Evolutionary conservation across 2,113 vertebrate genomes (phyloP).

Genomic region (Regulus satrapa): DNA sequence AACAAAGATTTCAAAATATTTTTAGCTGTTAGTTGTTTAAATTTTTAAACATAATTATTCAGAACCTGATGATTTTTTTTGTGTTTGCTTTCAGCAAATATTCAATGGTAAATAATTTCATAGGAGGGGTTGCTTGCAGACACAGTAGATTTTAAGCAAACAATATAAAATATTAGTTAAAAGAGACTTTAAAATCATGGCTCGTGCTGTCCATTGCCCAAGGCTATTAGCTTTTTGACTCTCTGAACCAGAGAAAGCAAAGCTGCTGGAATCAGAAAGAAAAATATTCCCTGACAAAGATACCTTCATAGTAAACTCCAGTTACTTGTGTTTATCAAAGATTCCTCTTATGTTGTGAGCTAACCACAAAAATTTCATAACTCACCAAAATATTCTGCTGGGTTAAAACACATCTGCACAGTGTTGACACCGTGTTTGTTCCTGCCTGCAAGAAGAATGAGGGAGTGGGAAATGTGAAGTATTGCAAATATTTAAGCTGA

Average conservation of each 20-base stretch:
- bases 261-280: neutral
- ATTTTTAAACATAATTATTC: neutral
- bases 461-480: neutral
- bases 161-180: neutral
- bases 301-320: neutral
- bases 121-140: neutral
- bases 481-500: constrained; percentile 14
- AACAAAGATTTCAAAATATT: neutral
- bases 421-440: neutral
- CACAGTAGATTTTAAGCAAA: neutral
- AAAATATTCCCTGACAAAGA: neutral
- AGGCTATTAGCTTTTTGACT: neutral
- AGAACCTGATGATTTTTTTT: neutral
- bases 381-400: neutral
- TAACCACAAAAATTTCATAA: neutral
- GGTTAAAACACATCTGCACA: neutral
- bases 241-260: neutral
- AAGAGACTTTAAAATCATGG: neutral
- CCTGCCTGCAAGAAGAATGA: neutral
- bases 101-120: neutral
- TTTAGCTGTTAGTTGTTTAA: neutral
- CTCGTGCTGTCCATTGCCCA: neutral
- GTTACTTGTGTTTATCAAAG: neutral
- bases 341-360: neutral
- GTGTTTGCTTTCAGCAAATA: neutral